These are phyloP conservation scores for Sebastes miniatus DNA, from an alignment of 2,797 vertebrate species.

Conservation along the genomic window DNA sequence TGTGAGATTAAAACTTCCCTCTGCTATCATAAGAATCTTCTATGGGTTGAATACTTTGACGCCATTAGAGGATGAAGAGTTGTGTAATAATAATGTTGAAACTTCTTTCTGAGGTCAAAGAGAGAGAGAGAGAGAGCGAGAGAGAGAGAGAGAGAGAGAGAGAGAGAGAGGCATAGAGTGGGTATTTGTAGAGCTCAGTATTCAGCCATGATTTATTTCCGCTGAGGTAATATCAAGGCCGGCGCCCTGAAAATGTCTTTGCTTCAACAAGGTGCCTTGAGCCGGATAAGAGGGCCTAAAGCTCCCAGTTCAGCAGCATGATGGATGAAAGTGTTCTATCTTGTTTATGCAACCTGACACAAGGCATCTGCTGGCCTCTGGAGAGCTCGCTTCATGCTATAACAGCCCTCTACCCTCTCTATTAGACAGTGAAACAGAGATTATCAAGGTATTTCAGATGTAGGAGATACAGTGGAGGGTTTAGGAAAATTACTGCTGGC, in stretches of 20 bases:
- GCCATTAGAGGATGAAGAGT: constrained; percentile 11
- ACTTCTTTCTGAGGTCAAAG: not conserved
- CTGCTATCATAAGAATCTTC: constrained; percentile 19
- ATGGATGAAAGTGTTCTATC: constrained; percentile 78
- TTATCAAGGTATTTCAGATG: constrained; percentile 41
- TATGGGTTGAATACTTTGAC: constrained; percentile 31
- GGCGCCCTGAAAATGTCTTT: constrained; percentile 68
- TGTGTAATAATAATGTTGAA: constrained; percentile 45
- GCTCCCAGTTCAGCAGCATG: constrained; percentile 66
- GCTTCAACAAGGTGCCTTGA: constrained; percentile 70
- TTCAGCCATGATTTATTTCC: constrained; percentile 68
- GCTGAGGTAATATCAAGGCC: constrained; percentile 69
- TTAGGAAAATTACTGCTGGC: not conserved
- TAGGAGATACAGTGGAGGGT: not conserved
- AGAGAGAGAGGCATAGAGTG: not conserved
- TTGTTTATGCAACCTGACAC: constrained; percentile 82
- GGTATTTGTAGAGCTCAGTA: constrained; percentile 49
- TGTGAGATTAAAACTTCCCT: constrained; percentile 6
- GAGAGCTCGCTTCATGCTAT: constrained; percentile 42
- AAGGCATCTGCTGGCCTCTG: constrained; percentile 76
- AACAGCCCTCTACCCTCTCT: constrained; percentile 41
- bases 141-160: constrained; percentile 2
- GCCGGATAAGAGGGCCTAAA: constrained; percentile 65
- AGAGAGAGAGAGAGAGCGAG: constrained; percentile 1
- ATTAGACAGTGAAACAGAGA: constrained; percentile 41